Percentiles rank a stretch among this genome's conserved stretches.
Conservation (phyloP, 2,888 invertebrate species). For the Sarcophaga rosellei region DNA sequence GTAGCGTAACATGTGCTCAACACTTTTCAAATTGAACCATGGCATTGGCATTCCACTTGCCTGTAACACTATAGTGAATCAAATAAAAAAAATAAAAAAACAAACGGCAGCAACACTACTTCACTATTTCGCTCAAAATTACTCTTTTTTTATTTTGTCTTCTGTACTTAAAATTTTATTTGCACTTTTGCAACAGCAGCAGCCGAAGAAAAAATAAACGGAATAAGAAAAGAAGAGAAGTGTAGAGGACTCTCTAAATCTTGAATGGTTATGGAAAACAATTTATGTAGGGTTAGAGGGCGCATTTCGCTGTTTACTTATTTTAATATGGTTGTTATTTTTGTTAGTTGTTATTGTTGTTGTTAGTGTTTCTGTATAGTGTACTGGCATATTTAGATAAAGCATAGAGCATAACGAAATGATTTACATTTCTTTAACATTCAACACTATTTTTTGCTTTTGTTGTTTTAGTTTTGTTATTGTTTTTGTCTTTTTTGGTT, state of each 20-base stretch:
- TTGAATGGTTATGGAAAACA: conserved; percentile 45
- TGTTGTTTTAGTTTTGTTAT: not conserved
- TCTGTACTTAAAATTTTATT: conserved; percentile 45
- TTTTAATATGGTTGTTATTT: conserved; percentile 53
- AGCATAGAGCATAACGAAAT: conserved; percentile 76
- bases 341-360: conserved; percentile 13
- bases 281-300: conserved; percentile 79
- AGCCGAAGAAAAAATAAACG: not conserved
- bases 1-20: conserved; percentile 16
- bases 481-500: conserved; percentile 13
- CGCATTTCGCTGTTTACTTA: conserved; percentile 67
- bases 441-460: conserved; percentile 52
- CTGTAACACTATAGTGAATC: conserved; percentile 38
- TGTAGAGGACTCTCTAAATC: conserved; percentile 34
- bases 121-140: conserved; percentile 16
- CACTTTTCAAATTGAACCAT: conserved; percentile 64
- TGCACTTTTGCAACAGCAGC: conserved; percentile 11
- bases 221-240: not conserved
- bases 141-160: conserved; percentile 42
- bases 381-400: conserved; percentile 58
- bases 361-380: conserved; percentile 1
- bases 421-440: conserved; percentile 76
- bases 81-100: conserved; percentile 28
- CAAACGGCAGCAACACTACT: conserved; percentile 56
- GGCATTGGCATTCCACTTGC: conserved; percentile 78